Percentiles rank a stretch among this genome's conserved stretches.
These are phyloP conservation scores for Picus viridis DNA, from an alignment of 2,797 vertebrate species.

Conservation along the genomic window DNA sequence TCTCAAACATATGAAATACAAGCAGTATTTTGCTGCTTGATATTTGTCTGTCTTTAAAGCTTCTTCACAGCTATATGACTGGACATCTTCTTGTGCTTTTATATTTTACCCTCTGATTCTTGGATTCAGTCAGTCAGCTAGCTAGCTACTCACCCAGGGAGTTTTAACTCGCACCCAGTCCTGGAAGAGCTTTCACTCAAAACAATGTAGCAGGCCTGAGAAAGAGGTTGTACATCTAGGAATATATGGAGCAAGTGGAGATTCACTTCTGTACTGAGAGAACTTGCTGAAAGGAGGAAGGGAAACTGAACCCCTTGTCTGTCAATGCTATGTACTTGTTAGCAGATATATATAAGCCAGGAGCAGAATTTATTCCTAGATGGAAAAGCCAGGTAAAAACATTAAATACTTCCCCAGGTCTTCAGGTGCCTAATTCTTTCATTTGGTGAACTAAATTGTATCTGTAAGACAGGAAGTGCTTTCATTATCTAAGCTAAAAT, in stretches of 20 bases:
- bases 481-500: background rate
- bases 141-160: background rate
- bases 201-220: background rate
- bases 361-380: background rate
- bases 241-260: background rate
- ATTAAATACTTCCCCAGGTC: background rate
- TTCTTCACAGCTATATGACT: background rate
- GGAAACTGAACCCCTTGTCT: rapidly evolving
- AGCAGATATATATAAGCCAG: background rate
- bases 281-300: background rate
- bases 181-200: background rate
- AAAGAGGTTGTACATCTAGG: background rate
- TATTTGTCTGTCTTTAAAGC: background rate
- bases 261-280: background rate
- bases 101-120: background rate
- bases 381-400: background rate
- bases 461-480: background rate
- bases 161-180: background rate
- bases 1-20: background rate
- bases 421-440: background rate
- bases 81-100: background rate
- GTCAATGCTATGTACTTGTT: background rate
- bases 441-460: background rate
- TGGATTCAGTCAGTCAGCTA: background rate
- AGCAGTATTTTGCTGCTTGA: background rate